phyloP scores from a whole-genome alignment of 2,797 vertebrate genomes.

The Glossophaga mutica region DNA sequence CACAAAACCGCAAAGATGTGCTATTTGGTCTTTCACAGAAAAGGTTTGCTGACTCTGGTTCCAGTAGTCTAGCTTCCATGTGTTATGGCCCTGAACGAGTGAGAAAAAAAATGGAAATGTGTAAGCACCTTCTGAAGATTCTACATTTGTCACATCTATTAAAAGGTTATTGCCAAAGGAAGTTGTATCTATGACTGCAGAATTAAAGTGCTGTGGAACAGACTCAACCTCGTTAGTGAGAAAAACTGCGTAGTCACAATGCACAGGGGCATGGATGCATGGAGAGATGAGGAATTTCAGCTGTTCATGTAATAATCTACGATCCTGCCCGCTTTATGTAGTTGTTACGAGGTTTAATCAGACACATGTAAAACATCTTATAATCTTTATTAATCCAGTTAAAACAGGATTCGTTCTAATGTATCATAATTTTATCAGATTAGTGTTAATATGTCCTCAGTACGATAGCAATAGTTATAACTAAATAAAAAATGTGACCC shows the following conservation, averaged over 20 bases:
- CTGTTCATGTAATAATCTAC: neutral
- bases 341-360: neutral
- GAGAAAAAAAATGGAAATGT: neutral
- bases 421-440: neutral
- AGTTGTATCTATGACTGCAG: neutral
- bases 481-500: neutral
- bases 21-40: neutral
- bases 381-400: neutral
- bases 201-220: neutral
- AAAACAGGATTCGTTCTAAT: neutral
- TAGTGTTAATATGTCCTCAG: neutral
- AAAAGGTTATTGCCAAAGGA: neutral
- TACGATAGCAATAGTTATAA: neutral
- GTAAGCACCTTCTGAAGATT: neutral
- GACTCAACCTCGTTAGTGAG: neutral
- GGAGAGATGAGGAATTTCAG: neutral
- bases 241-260: neutral
- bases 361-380: neutral
- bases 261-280: neutral
- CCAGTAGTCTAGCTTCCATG: accelerated
- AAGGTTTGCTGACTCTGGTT: neutral
- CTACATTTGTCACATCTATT: neutral
- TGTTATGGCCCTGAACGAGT: neutral
- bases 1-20: neutral
- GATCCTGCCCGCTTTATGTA: neutral